These are phyloP conservation scores for Pygocentrus nattereri DNA, from an alignment of 2,797 vertebrate species.

Conservation along the genomic window DNA sequence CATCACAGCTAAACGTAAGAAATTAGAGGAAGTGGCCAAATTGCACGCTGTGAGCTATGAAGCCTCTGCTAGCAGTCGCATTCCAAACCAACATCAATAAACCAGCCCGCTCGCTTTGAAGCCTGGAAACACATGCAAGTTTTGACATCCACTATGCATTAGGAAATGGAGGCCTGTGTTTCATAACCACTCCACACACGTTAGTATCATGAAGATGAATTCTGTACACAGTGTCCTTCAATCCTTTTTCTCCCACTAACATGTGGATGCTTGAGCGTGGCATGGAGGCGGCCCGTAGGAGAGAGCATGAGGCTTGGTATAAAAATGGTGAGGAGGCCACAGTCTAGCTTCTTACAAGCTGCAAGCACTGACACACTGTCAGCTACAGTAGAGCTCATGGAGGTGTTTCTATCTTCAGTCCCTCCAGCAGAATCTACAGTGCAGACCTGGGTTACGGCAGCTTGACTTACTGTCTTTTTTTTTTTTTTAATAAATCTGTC, in stretches of 20 bases:
- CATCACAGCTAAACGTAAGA: background rate
- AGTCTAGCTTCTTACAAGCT: background rate
- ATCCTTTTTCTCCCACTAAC: background rate
- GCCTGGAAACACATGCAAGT: background rate
- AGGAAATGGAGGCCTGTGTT: slow-evolving; percentile 12
- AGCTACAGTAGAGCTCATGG: background rate
- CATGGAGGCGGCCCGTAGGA: background rate
- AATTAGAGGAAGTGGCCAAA: background rate
- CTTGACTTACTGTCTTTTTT: background rate
- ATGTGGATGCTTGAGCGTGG: background rate
- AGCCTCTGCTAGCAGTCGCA: background rate
- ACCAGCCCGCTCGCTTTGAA: slow-evolving; percentile 11
- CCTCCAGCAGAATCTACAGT: background rate
- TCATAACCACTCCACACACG: slow-evolving; percentile 7
- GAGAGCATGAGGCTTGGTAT: background rate
- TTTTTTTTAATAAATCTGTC: background rate
- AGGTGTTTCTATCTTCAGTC: background rate
- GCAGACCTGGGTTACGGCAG: background rate
- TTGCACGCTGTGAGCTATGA: background rate
- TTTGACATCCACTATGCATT: slow-evolving; percentile 23
- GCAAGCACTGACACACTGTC: slow-evolving; percentile 3
- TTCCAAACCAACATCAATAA: slow-evolving; percentile 16
- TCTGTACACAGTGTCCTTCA: background rate
- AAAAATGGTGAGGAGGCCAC: background rate
- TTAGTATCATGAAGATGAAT: slow-evolving; percentile 5